Base-by-base conservation (phyloP, 2,888 invertebrate species). In the Cheilosia urbana region DNA sequence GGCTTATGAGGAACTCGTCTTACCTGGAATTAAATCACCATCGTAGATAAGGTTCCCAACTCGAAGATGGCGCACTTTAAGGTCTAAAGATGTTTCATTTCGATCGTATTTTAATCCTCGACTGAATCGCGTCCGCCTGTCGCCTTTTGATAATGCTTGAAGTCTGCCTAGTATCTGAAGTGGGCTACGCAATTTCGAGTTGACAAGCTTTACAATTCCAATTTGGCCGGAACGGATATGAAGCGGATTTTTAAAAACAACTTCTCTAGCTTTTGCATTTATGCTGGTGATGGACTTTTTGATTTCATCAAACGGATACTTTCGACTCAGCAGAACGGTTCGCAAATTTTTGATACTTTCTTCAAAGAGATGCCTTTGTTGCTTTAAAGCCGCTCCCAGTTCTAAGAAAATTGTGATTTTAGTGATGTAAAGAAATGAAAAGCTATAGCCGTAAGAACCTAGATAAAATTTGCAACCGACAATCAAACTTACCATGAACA, bases 291-390 rank as follows among this genome's bases (percentile, higher is more conserved):
- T 55, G 17, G 88, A 68, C 11, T 87, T 88, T 21, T 88, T 89
- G 37, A 92, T 84, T 15, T 78, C 77, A 55, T 89, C 90, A 71
- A 91, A 79, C 0, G 88, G 85, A 11, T 79, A 66, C 49, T 89
- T 90, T 53, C 89, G 90, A 2, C 88, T 88, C 17, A 91, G 66
- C 24, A 91, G 72, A 5, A 89, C 68, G 2, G 90, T 89, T 3
- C 91, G 89, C 21, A 91, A 63, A 2, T 55, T 87, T 2, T 87
- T 85, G 11, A 91, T 87, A 11, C 87, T 83, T 19, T 88, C 78
- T 87, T 91, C 91, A 45, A 91, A 91, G 11, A 89, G 87, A 45
- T 90, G 90, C 4, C 89, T 89, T 75, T 91, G 91, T 68, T 87
- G 87, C 24, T 89, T 90, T n/a, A 90, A 80, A 9, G 85, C 85